Conservation (phyloP, 2,888 invertebrate genomes). For the Aphidoletes aphidimyza region DNA sequence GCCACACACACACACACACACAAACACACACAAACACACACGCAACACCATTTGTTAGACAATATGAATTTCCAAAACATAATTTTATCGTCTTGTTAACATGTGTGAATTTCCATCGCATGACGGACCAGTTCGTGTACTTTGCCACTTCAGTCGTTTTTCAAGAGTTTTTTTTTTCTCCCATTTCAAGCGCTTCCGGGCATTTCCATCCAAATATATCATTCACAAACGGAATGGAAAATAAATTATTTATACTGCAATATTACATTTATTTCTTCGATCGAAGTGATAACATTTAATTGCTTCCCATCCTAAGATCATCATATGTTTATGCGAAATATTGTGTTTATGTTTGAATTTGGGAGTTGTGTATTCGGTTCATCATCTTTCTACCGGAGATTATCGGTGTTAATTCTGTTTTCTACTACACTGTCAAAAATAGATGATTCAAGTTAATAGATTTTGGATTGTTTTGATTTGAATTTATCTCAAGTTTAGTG, state of each 20-base stretch:
- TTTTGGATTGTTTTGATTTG: too few species aligned
- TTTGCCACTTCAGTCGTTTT: too few species aligned
- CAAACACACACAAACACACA: too few species aligned
- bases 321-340: background rate
- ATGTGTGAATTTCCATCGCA: background rate
- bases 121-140: background rate
- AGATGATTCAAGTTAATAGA: too few species aligned
- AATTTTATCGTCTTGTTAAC: slow-evolving; percentile 38
- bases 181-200: too few species aligned
- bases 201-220: background rate
- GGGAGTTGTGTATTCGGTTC: background rate
- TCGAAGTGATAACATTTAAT: slow-evolving; percentile 27
- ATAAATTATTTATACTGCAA: slow-evolving; percentile 18
- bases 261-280: background rate
- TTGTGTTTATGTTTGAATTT: background rate
- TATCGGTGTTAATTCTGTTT: background rate
- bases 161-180: too few species aligned
- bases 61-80: slow-evolving; percentile 9
- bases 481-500: too few species aligned
- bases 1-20: too few species aligned
- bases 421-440: too few species aligned
- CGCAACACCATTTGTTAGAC: background rate
- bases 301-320: background rate
- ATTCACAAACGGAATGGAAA: background rate
- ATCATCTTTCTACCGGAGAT: background rate